Conservation (phyloP, 2,113 vertebrate genomes). For the Haliaeetus leucogaster region DNA sequence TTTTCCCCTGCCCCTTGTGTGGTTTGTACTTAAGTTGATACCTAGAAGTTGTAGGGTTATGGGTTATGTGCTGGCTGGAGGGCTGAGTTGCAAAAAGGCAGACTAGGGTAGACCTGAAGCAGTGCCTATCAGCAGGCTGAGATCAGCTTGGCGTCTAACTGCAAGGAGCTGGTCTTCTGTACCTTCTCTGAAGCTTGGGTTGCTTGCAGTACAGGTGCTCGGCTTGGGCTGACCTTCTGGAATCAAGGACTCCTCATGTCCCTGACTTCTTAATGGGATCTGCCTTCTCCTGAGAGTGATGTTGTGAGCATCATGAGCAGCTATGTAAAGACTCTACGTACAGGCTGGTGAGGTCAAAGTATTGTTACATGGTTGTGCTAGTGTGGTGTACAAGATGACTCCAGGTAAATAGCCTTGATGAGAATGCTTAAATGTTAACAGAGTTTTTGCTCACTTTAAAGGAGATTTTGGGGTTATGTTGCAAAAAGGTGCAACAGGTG, state of each 20-base stretch:
- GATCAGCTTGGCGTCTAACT: neutral
- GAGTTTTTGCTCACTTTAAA: neutral
- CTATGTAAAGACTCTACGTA: rapidly evolving
- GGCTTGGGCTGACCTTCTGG: neutral
- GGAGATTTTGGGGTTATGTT: no score
- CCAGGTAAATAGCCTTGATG: neutral
- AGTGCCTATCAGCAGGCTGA: neutral
- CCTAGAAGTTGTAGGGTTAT: neutral
- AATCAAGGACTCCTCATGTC: rapidly evolving
- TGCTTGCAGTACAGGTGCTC: neutral
- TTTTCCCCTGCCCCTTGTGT: neutral
- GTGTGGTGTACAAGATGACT: rapidly evolving
- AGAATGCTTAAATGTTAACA: neutral
- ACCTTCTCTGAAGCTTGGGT: neutral
- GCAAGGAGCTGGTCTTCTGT: neutral
- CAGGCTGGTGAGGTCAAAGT: no score
- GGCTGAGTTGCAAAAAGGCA: neutral
- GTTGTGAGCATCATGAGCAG: neutral
- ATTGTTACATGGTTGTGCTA: rapidly evolving
- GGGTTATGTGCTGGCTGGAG: neutral
- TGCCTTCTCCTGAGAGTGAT: rapidly evolving
- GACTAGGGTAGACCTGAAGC: neutral
- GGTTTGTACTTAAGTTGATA: neutral
- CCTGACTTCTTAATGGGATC: neutral
- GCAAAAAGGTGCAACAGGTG: neutral